These are phyloP conservation scores for Sialis lutaria DNA, from an alignment of 2,888 invertebrate species.

Conservation along the genomic window DNA sequence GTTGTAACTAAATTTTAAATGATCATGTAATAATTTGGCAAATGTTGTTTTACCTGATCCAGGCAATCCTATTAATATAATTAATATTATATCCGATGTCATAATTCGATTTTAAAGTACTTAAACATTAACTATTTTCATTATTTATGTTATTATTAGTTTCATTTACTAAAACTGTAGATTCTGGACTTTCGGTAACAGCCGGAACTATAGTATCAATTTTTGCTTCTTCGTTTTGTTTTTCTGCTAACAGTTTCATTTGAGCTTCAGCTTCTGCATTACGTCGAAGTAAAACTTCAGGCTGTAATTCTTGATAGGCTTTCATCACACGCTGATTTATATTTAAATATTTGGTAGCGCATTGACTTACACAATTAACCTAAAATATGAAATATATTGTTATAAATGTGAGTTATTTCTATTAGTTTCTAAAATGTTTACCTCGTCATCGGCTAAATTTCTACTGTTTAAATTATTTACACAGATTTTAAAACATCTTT, in stretches of 20 bases:
- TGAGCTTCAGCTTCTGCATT: conserved; percentile 1
- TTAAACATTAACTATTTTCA: background rate
- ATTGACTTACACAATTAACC: background rate
- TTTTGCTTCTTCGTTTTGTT: background rate
- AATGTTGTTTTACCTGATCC: background rate
- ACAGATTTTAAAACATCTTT: conserved; percentile 4
- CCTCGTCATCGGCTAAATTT: conserved; percentile 2
- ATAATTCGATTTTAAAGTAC: background rate
- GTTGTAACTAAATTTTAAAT: background rate
- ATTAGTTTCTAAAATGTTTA: background rate
- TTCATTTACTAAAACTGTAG: background rate
- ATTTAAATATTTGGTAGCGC: conserved; percentile 2
- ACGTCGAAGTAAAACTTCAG: background rate
- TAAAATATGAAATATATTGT: background rate
- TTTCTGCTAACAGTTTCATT: conserved; percentile 1
- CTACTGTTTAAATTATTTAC: conserved; percentile 1
- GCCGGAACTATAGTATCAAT: background rate
- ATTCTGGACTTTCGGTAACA: background rate
- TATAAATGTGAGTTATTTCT: background rate
- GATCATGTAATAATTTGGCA: background rate
- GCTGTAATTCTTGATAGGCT: conserved; percentile 5
- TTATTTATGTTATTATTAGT: background rate
- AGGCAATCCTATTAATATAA: background rate
- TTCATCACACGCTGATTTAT: conserved; percentile 2
- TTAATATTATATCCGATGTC: background rate